Evolutionary conservation across 2,888 invertebrate genomes (phyloP), one percentile per base, ranked within the genome.

Genomic region (Odontothrips loti): DNA sequence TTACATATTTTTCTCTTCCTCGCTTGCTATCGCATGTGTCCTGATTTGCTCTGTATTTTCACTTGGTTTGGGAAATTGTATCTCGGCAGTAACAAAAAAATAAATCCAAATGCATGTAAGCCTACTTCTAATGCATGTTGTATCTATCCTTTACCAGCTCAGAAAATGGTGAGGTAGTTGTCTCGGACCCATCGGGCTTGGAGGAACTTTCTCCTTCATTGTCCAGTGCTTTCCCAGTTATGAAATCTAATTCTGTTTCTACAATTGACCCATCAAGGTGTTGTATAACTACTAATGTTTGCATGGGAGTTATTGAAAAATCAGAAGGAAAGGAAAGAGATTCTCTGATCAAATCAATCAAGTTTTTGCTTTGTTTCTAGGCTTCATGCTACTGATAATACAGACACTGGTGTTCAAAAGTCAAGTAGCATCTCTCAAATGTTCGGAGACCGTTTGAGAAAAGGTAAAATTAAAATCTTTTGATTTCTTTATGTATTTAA

Each of bases 401-500:
- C 68, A 23, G 68, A 82, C 4, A 81, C 91, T 83, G 89, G 90
- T 58, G 88, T 90, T 84, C 90, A 90, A 81, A 92, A 91, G 85
- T 89, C 91, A 0, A 90, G 91, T 83, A 90, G 91, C 20, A 88
- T 91, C 51, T 90, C 90, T 15, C 90, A 91, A 79, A 89, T 91
- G 86, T 90, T 91, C 84, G 90, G 92, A 82, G 92, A 95, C 87
- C 88, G 92, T 80, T 87, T 93, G 84, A 89, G 93, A 85, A 91
- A 91, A 86, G 89, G 89, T 87, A 85, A 83, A 84, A 79, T 63
- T 43, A 68, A 80, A 82, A 79, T 43, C 51, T 29, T 80, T 47
- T 81, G 17, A 27, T 63, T n/a, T 47, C 15, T 82, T 34, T 29
- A 82, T 29, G 11, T 29, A 79, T 68, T 43, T 79, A 17, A 82